Conservation (phyloP, 2,888 invertebrate genomes). For the Mactromeris polynyma region DNA sequence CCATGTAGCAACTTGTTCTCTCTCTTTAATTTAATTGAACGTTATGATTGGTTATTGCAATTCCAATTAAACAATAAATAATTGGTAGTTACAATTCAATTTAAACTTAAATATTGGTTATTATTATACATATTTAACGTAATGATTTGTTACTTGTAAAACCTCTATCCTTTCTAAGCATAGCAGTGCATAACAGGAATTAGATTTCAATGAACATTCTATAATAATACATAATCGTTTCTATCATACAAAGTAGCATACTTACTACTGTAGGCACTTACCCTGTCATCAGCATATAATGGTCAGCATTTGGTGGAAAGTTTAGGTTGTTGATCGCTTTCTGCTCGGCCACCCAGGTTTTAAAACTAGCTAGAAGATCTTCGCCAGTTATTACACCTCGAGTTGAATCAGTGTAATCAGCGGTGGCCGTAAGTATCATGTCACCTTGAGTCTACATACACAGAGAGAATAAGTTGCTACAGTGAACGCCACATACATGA, state of each 20-base stretch:
- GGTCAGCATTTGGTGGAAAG: constrained; percentile 9
- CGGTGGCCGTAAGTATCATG: not conserved
- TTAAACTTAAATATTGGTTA: too few species aligned
- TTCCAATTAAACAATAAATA: too few species aligned
- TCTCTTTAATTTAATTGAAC: too few species aligned
- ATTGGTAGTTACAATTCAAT: too few species aligned
- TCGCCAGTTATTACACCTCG: not conserved
- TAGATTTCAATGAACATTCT: too few species aligned
- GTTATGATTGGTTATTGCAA: too few species aligned
- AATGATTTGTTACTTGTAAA: too few species aligned
- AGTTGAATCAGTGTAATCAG: not conserved
- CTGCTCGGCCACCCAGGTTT: not conserved
- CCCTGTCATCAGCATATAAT: constrained; percentile 37
- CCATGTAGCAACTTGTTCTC: too few species aligned
- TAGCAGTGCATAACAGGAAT: too few species aligned
- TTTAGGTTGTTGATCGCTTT: not conserved
- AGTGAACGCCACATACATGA: not conserved
- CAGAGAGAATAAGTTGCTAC: too few species aligned
- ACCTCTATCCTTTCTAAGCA: too few species aligned
- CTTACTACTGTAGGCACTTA: not conserved
- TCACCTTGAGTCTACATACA: not conserved
- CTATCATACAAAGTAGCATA: not conserved
- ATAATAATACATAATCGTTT: not conserved
- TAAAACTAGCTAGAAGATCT: not conserved
- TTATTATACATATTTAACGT: too few species aligned